A percentile compares a stretch with the other conserved stretches of the same genome.
Conservation (phyloP, 1,140 invertebrate species). For the Eubasilissa regina region DNA sequence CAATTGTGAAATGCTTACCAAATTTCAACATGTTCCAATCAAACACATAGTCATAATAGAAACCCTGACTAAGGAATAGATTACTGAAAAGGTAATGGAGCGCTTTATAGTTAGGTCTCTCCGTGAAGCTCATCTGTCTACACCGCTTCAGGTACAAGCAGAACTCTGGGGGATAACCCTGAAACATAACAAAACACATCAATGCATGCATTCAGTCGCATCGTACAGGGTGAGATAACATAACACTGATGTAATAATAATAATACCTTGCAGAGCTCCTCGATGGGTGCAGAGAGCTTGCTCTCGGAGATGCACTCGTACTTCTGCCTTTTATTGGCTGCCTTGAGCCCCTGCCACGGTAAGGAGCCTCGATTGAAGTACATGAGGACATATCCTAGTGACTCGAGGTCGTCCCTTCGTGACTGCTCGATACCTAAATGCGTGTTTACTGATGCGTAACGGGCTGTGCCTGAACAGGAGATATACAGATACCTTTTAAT, state of each 20-base stretch:
- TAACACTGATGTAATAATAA: too few species aligned
- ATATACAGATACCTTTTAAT: too few species aligned
- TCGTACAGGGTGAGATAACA: too few species aligned
- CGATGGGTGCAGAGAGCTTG: slow-evolving; percentile 97
- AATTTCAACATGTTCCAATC: slow-evolving; percentile 99
- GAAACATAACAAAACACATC: slow-evolving; percentile 64
- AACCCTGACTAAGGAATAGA: slow-evolving; percentile 96
- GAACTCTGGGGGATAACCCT: slow-evolving; percentile 91
- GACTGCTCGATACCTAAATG: slow-evolving; percentile 90
- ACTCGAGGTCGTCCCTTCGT: slow-evolving; percentile 93
- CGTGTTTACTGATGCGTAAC: slow-evolving; percentile 86
- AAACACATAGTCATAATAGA: slow-evolving; percentile 99
- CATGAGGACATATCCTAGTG: slow-evolving; percentile 98
- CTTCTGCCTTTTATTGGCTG: slow-evolving; percentile 97
- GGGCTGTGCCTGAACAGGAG: slow-evolving; percentile 74
- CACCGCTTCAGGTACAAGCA: slow-evolving; percentile 98
- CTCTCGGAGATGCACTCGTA: slow-evolving; percentile 99
- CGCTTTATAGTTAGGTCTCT: slow-evolving; percentile 97
- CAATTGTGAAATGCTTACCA: slow-evolving; percentile 67
- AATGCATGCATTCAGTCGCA: neutral
- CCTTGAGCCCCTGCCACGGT: slow-evolving; percentile 98
- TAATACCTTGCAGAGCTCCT: slow-evolving; percentile 92
- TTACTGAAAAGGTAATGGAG: slow-evolving; percentile 96
- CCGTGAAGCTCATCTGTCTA: slow-evolving; percentile 95
- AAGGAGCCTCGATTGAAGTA: slow-evolving; percentile 97